Percentiles rank a stretch among this genome's conserved stretches.
These are phyloP conservation scores for Chelonus formosanus DNA, from an alignment of 2,888 invertebrate species.

Conservation along the genomic window DNA sequence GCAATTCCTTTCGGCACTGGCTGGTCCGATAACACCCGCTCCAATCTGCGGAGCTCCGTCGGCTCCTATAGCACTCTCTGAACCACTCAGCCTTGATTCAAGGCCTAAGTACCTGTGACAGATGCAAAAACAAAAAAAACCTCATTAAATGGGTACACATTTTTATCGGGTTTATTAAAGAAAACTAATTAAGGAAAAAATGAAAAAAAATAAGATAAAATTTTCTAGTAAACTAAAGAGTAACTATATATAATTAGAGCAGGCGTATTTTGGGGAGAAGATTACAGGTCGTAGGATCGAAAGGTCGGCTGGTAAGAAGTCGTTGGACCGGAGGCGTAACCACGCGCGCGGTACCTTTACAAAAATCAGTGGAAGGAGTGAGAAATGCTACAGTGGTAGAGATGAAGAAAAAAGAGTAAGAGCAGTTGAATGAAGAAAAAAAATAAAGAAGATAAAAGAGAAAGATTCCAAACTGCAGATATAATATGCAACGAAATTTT, in stretches of 20 bases:
- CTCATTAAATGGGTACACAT: no score
- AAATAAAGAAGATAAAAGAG: slow-evolving; percentile 11
- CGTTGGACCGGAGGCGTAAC: slow-evolving; percentile 29
- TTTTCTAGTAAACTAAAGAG: slow-evolving; percentile 37
- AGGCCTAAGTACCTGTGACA: slow-evolving; percentile 60
- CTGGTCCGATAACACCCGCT: slow-evolving; percentile 62
- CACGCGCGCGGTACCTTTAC: slow-evolving; percentile 27
- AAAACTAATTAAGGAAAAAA: background rate
- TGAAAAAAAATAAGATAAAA: slow-evolving; percentile 4
- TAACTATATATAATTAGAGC: slow-evolving; percentile 59
- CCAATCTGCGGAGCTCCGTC: slow-evolving; percentile 54
- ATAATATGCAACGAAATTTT: slow-evolving; percentile 1
- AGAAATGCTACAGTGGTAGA: slow-evolving; percentile 19
- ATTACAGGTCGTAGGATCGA: slow-evolving; percentile 41
- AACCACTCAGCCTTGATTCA: slow-evolving; percentile 52
- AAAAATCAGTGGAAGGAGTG: slow-evolving; percentile 26
- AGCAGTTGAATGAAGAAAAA: slow-evolving; percentile 8
- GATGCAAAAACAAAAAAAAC: slow-evolving; percentile 24
- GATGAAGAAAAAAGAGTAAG: slow-evolving; percentile 20
- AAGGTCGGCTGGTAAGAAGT: slow-evolving; percentile 21
- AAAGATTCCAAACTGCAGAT: background rate
- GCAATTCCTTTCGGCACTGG: slow-evolving; percentile 62
- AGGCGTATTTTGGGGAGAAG: slow-evolving; percentile 42
- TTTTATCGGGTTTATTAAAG: no score
- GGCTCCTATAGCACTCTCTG: slow-evolving; percentile 47